A percentile compares a stretch with the other conserved stretches of the same genome.
These are phyloP conservation scores for Colossoma macropomum DNA, from an alignment of 2,113 vertebrate genomes.

Conservation along the genomic window DNA sequence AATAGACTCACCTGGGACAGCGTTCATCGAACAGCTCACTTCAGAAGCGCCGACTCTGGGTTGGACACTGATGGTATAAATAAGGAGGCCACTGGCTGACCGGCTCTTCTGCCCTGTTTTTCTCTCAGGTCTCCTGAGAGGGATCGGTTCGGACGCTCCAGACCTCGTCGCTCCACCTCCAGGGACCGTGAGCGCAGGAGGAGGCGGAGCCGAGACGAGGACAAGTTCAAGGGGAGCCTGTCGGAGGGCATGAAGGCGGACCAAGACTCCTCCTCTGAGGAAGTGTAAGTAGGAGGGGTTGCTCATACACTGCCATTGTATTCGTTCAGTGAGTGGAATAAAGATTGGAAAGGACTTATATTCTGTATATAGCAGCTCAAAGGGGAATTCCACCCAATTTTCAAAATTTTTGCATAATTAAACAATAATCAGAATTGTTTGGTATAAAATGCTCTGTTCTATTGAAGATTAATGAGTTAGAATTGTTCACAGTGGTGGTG, in stretches of 20 bases:
- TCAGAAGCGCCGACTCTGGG: not conserved
- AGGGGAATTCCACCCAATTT: too few species aligned
- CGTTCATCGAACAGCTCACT: not conserved
- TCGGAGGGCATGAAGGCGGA: conserved; percentile 98
- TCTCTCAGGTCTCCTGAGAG: conserved; percentile 65
- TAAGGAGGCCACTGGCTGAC: not conserved
- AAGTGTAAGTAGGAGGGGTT: conserved; percentile 86
- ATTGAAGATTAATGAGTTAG: not conserved
- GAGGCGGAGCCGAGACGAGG: conserved; percentile 87
- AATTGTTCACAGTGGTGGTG: too few species aligned
- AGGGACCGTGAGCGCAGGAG: conserved; percentile 83
- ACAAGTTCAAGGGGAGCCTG: conserved; percentile 98
- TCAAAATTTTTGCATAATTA: too few species aligned
- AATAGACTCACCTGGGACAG: not conserved
- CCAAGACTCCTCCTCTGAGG: conserved; percentile 92
- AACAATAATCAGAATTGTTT: not conserved
- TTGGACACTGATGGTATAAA: too few species aligned
- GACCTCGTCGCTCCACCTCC: conserved; percentile 82
- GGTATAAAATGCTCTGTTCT: too few species aligned
- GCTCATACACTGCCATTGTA: conserved; percentile 77
- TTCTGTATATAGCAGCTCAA: conserved; percentile 68
- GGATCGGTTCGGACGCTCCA: conserved; percentile 78
- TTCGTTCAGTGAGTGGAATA: too few species aligned
- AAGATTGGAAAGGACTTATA: conserved; percentile 23
- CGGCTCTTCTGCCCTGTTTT: not conserved